Conservation (phyloP, 2,113 vertebrate genomes). For the Parus major region DNA sequence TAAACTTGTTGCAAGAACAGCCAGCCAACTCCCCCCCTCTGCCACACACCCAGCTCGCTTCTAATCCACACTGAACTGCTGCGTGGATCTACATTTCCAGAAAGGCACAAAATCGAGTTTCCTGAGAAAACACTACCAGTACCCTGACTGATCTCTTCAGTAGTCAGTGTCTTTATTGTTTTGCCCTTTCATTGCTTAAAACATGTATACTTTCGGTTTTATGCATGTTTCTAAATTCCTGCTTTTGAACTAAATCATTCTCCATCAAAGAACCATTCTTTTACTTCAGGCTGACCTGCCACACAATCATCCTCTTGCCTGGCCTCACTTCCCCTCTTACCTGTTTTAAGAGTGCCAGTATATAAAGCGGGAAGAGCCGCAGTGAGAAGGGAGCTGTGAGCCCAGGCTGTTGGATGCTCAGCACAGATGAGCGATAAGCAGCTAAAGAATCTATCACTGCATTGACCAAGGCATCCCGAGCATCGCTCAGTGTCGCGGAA, state of each 20-base stretch:
- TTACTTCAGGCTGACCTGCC: not conserved
- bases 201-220: not conserved
- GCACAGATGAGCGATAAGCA: slow-evolving; percentile 84
- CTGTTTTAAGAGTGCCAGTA: slow-evolving; percentile 93
- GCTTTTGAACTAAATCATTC: not conserved
- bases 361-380: slow-evolving; percentile 88
- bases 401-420: slow-evolving; percentile 89
- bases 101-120: not conserved
- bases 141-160: not conserved
- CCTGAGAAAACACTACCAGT: not conserved
- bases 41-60: not conserved
- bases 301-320: not conserved
- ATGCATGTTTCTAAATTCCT: not conserved
- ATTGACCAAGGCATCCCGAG: slow-evolving; percentile 92
- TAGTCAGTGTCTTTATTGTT: not conserved
- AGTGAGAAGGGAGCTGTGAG: slow-evolving; percentile 87
- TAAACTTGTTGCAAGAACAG: not conserved
- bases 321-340: slow-evolving; percentile 59
- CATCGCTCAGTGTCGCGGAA: slow-evolving; percentile 88
- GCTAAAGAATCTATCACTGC: slow-evolving; percentile 89
- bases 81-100: not conserved
- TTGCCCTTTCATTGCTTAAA: not conserved
- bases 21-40: not conserved
- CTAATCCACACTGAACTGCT: not conserved
- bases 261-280: not conserved